These are phyloP conservation scores for Tipula vernalis DNA, from an alignment of 2,888 invertebrate genomes.

Conservation along the genomic window DNA sequence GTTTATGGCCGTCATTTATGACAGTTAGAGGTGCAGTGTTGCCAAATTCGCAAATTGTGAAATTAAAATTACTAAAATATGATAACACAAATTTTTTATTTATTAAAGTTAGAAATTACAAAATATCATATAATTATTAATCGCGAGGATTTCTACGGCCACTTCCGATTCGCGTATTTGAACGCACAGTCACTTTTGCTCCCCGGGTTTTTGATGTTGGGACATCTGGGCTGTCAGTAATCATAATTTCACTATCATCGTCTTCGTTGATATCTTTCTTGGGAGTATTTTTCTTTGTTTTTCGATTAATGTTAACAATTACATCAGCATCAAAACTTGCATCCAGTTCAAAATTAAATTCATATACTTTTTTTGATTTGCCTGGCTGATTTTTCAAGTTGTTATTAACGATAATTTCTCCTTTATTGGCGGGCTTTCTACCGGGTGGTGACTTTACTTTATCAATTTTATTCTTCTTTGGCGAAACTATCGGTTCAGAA, in stretches of 20 bases:
- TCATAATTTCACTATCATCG: not conserved
- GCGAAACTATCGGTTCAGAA: not conserved
- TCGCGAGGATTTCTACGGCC: not conserved
- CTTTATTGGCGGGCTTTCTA: constrained; percentile 18
- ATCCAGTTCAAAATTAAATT: constrained; percentile 34
- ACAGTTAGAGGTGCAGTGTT: not conserved
- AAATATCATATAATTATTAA: not conserved
- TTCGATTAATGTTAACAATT: constrained; percentile 33
- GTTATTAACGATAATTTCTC: constrained; percentile 31
- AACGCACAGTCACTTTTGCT: not conserved
- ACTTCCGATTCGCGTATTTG: constrained; percentile 6
- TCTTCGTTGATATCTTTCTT: not conserved
- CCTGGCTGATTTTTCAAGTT: constrained; percentile 25
- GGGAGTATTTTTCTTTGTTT: constrained; percentile 23
- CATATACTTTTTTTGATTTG: constrained; percentile 30
- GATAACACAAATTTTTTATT: not conserved
- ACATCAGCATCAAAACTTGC: constrained; percentile 36
- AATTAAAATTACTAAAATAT: not conserved
- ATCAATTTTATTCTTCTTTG: not conserved
- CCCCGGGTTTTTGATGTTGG: not conserved
- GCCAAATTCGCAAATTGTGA: not conserved
- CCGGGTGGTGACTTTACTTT: not conserved
- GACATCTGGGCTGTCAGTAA: not conserved
- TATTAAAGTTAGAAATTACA: not conserved
- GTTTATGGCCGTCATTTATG: not conserved